phyloP scores from a whole-genome alignment of 2,888 invertebrate genomes.

The Dryococelus australis region DNA sequence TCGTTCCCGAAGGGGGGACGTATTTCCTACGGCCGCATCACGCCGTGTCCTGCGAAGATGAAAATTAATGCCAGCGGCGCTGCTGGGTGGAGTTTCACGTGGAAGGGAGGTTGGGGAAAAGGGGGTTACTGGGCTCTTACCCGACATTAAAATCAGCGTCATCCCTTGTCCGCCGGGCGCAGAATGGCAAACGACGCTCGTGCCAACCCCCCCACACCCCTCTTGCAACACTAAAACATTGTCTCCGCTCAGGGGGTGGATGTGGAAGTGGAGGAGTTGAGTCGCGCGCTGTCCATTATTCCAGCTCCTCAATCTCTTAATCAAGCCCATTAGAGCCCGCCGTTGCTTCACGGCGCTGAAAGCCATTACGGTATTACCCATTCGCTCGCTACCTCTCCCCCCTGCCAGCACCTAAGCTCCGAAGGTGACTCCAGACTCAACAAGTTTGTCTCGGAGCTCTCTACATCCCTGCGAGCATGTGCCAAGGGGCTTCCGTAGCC shows the following conservation, averaged over 20 bases:
- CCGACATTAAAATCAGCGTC: slow-evolving; percentile 24
- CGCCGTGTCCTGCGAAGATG: not conserved
- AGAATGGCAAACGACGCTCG: slow-evolving; percentile 18
- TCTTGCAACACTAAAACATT: slow-evolving; percentile 33
- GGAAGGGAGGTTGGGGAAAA: not conserved
- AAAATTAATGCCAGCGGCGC: not conserved
- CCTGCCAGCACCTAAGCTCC: not conserved
- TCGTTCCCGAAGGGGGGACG: no score
- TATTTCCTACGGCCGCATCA: no score
- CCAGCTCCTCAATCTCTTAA: slow-evolving; percentile 44
- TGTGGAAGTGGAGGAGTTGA: not conserved
- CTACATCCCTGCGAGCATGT: not conserved
- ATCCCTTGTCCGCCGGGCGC: not conserved
- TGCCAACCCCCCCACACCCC: not conserved
- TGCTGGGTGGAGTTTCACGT: no score
- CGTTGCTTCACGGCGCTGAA: slow-evolving; percentile 33
- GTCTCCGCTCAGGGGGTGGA: slow-evolving; percentile 29
- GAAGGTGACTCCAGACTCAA: not conserved
- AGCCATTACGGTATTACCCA: slow-evolving; percentile 42
- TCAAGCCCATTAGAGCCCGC: slow-evolving; percentile 42
- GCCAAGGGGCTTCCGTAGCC: no score
- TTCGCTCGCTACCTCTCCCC: slow-evolving; percentile 28
- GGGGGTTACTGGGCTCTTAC: not conserved
- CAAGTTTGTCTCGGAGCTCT: slow-evolving; percentile 20
- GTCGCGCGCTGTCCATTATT: slow-evolving; percentile 32